These are phyloP conservation scores for Alethe castanea DNA, from an alignment of 2,113 vertebrate genomes.

Conservation along the genomic window DNA sequence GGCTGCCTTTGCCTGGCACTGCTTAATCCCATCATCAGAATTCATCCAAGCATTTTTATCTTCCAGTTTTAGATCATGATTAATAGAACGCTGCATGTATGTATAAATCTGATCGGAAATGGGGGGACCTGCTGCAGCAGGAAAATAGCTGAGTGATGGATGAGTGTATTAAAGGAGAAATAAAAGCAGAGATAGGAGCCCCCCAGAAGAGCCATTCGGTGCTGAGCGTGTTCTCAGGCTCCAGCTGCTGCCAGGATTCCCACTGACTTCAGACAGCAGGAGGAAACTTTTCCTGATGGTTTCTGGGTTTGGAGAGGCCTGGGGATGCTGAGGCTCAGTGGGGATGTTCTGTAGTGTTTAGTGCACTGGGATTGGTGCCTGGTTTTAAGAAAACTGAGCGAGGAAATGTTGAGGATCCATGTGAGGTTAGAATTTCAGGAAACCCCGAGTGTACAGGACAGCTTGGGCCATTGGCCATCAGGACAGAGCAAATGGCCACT, in stretches of 20 bases:
- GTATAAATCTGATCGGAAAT: neutral
- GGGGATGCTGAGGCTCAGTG: fast-evolving
- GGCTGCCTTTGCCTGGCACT: neutral
- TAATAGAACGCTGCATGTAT: neutral
- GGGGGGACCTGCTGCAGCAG: neutral
- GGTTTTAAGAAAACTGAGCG: fast-evolving
- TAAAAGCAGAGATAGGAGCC: neutral
- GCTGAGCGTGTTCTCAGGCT: fast-evolving
- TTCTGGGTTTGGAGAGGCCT: neutral
- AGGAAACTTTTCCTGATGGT: neutral
- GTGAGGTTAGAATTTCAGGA: neutral
- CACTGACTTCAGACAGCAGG: neutral
- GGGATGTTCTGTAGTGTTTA: fast-evolving
- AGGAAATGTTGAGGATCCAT: fast-evolving
- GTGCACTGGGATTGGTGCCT: neutral
- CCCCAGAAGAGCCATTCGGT: neutral
- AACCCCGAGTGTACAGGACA: neutral
- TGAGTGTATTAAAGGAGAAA: neutral
- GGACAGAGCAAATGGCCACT: fast-evolving
- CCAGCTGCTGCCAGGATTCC: neutral
- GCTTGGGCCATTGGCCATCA: fast-evolving
- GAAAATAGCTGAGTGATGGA: neutral
- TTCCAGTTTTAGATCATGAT: constrained; percentile 14
- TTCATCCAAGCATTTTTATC: constrained; percentile 31
- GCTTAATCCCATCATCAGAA: neutral